Percentiles rank a stretch among this genome's conserved stretches.
Evolutionary conservation across 2,113 vertebrate species (phyloP).

Genomic region (Nipponia nippon): DNA sequence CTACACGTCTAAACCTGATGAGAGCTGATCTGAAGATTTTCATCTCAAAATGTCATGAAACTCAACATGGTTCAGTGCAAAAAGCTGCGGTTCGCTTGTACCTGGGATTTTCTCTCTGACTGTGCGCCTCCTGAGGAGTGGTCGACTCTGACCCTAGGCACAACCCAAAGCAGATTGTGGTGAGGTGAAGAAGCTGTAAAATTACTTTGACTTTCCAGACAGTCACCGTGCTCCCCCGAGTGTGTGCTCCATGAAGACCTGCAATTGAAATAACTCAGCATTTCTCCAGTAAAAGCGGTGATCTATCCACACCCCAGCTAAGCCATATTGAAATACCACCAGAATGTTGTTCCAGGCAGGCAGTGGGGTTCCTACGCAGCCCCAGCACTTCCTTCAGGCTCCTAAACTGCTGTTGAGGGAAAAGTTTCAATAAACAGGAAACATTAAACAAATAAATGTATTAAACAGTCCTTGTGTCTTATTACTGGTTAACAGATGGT

Average conservation of each 20-base stretch:
- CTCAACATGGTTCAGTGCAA: neutral
- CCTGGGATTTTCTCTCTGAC: neutral
- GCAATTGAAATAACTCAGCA: neutral
- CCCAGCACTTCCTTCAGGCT: neutral
- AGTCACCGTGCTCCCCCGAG: rapidly evolving
- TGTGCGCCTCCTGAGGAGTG: neutral
- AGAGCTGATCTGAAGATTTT: neutral
- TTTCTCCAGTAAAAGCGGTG: neutral
- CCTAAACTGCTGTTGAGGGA: neutral
- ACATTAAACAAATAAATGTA: neutral
- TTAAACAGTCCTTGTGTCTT: neutral
- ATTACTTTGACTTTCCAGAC: neutral
- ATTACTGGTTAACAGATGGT: neutral
- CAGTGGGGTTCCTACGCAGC: neutral
- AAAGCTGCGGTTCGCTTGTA: neutral
- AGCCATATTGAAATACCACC: neutral
- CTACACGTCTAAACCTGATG: neutral
- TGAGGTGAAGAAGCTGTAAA: neutral
- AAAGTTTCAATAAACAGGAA: neutral
- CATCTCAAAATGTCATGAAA: neutral
- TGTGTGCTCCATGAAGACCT: neutral
- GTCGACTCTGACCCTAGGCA: neutral
- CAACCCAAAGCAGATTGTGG: neutral
- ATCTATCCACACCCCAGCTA: neutral
- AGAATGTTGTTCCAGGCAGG: neutral